A percentile compares a stretch with the other conserved stretches of the same genome.
phyloP scores from a whole-genome alignment of 1,140 invertebrate species.

The Notospermus geniculatus region DNA sequence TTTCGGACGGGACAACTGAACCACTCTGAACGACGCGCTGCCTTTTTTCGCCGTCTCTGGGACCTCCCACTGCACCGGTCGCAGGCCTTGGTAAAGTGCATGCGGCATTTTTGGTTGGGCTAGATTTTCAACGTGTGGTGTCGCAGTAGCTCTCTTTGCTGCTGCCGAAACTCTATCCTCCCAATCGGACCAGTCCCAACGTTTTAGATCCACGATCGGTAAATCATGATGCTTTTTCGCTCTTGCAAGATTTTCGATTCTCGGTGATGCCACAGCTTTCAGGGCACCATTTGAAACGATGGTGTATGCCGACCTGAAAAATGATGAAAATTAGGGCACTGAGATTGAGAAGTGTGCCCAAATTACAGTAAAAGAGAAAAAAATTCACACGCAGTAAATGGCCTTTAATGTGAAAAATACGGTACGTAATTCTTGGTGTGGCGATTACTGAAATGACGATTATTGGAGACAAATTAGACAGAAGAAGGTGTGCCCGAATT shows the following conservation, averaged over 20 bases:
- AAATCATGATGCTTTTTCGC: conserved; percentile 24
- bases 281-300: conserved; percentile 25
- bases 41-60: conserved; percentile 34
- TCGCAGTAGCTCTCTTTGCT: conserved; percentile 25
- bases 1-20: conserved; percentile 41
- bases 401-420: too few species aligned
- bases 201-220: conserved; percentile 24
- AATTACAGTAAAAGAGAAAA: too few species aligned
- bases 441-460: too few species aligned
- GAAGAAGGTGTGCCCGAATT: too few species aligned
- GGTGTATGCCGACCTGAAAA: conserved; percentile 29
- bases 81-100: conserved; percentile 31
- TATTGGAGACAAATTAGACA: too few species aligned
- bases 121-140: conserved; percentile 32
- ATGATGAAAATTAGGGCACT: too few species aligned
- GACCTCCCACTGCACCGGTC: conserved; percentile 37
- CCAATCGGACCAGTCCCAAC: conserved; percentile 20
- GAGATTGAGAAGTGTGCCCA: too few species aligned
- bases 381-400: too few species aligned
- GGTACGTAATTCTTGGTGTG: too few species aligned
- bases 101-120: conserved; percentile 34
- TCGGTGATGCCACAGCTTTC: conserved; percentile 21
- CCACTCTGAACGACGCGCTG: conserved; percentile 35
- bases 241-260: conserved; percentile 28
- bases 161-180: conserved; percentile 29